Evolutionary conservation across 1,140 invertebrate species (phyloP).

Genomic region (Chironomus tepperi): DNA sequence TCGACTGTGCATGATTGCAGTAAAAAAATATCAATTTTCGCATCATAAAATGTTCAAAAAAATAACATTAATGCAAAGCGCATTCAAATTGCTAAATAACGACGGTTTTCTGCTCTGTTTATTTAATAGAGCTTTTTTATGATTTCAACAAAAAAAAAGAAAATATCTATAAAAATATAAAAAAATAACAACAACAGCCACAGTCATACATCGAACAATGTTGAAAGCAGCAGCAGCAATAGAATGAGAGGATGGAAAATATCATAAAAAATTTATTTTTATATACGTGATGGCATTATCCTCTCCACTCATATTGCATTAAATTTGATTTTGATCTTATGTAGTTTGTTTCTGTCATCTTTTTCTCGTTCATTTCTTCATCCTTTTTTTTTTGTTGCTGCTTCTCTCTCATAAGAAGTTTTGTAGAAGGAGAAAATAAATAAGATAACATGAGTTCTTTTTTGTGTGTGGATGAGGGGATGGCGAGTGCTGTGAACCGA

Average conservation of each 20-base stretch:
- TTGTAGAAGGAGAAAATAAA: not conserved
- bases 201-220: not conserved
- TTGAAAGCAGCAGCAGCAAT: not conserved
- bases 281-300: slow-evolving; percentile 12
- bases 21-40: slow-evolving; percentile 10
- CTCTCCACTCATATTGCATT: slow-evolving; percentile 12
- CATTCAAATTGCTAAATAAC: slow-evolving; percentile 14
- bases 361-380: not conserved
- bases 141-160: too few relatives aligned
- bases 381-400: not conserved
- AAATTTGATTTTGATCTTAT: slow-evolving; percentile 15
- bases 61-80: not conserved
- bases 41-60: not conserved
- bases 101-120: slow-evolving; percentile 11
- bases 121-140: slow-evolving; percentile 11
- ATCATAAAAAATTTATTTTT: slow-evolving; percentile 10
- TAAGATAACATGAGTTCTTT: not conserved
- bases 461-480: not conserved
- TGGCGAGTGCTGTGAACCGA: not conserved
- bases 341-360: slow-evolving; percentile 12
- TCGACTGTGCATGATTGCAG: not conserved
- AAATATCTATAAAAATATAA: not conserved
- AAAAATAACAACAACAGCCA: slow-evolving; percentile 12
- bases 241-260: not conserved
- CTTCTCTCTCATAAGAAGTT: not conserved